phyloP scores from a whole-genome alignment of 2,113 vertebrate genomes.

The Ochotona princeps region DNA sequence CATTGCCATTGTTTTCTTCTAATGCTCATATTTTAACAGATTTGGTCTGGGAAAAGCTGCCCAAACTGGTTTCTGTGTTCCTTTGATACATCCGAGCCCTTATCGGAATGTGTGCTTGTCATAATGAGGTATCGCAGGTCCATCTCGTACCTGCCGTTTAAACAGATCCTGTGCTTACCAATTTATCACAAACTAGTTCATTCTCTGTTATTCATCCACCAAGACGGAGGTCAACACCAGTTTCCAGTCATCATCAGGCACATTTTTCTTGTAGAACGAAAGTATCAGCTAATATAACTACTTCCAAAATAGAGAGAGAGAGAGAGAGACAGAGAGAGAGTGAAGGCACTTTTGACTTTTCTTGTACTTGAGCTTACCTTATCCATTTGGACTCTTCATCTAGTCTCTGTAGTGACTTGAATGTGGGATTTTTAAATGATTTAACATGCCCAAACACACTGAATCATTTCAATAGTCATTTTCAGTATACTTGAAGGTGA shows the following conservation, averaged over 20 bases:
- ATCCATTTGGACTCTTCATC: neutral
- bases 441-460: neutral
- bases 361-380: neutral
- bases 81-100: neutral
- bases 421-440: constrained; percentile 32
- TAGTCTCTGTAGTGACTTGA: neutral
- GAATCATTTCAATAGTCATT: neutral
- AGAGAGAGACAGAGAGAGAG: neutral
- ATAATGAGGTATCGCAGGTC: neutral
- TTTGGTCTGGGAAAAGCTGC: neutral
- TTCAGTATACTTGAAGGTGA: neutral
- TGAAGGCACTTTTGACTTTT: neutral
- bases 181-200: neutral
- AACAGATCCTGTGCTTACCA: neutral
- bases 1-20: neutral
- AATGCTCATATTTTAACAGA: neutral
- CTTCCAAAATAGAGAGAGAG: neutral
- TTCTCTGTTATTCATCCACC: neutral
- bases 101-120: neutral
- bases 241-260: neutral
- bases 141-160: neutral
- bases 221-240: neutral
- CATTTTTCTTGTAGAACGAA: neutral
- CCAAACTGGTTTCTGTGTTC: neutral
- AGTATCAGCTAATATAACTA: neutral